phyloP scores from a whole-genome alignment of 23 tunicate species.

The Pegea sp. region DNA sequence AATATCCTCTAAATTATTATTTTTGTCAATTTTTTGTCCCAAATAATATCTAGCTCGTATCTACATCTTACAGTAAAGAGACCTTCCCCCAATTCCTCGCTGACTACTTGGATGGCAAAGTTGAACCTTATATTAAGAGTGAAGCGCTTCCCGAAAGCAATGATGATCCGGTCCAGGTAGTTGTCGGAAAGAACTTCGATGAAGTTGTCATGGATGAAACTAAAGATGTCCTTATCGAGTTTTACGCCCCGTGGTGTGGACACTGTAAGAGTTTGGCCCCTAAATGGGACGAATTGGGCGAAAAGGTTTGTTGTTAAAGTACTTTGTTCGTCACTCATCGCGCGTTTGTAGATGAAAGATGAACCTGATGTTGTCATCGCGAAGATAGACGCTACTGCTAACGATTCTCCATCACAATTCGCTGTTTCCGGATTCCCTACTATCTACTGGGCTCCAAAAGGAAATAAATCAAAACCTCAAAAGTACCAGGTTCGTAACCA shows the following conservation, averaged over 20 bases:
- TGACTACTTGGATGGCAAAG: constrained; percentile 28
- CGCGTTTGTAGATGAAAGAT: constrained; percentile 43
- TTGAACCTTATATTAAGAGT: constrained; percentile 52
- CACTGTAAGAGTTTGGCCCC: constrained; percentile 90
- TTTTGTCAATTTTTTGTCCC: too few species aligned
- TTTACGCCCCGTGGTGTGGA: constrained; percentile 98
- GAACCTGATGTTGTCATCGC: constrained; percentile 72
- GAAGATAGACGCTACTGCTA: constrained; percentile 83
- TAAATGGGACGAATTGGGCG: constrained; percentile 81
- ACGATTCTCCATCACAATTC: constrained; percentile 60
- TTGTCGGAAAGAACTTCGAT: constrained; percentile 77
- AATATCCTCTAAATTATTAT: too few species aligned
- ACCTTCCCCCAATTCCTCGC: constrained; percentile 30
- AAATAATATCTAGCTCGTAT: too few species aligned
- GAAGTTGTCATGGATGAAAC: constrained; percentile 79
- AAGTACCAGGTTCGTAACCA: constrained; percentile 53
- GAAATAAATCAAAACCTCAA: constrained; percentile 41
- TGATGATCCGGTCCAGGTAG: constrained; percentile 74
- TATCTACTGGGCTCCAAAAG: constrained; percentile 91
- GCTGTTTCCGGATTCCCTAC: constrained; percentile 92
- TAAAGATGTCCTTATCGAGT: constrained; percentile 83
- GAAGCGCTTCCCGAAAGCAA: constrained; percentile 69
- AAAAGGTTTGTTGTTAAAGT: constrained; percentile 81
- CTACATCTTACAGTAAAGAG: constrained; percentile 20
- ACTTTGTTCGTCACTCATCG: background rate